A percentile compares a stretch with the other conserved stretches of the same genome.
Evolutionary conservation across 2,797 vertebrate species (phyloP).

Genomic region (Centropyge bicolor): DNA sequence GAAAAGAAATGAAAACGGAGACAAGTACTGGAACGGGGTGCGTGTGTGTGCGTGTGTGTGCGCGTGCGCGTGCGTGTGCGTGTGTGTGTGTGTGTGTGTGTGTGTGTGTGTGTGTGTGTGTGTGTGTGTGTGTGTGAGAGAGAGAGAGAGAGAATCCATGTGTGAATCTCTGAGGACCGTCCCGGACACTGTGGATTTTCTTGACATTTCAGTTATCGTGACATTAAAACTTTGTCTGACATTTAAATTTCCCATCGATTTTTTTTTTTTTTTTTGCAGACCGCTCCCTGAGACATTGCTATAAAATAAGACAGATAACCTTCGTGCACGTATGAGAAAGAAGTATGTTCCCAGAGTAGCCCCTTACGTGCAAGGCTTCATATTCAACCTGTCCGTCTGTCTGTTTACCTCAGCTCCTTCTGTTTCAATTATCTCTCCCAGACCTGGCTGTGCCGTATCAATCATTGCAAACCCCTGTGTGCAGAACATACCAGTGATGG

Average conservation of each 20-base stretch:
- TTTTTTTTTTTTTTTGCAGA: conserved; percentile 13
- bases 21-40: neutral
- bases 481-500: conserved; percentile 20
- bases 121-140: neutral
- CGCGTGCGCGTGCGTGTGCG: neutral
- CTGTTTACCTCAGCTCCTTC: neutral
- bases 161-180: neutral
- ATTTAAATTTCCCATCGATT: conserved; percentile 66
- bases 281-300: neutral
- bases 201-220: conserved; percentile 63
- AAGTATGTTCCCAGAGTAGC: neutral
- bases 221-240: conserved; percentile 63
- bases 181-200: conserved; percentile 25
- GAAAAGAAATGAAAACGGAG: neutral
- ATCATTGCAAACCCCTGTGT: neutral
- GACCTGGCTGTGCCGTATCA: conserved; percentile 5
- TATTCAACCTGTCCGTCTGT: neutral
- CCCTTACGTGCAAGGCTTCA: conserved; percentile 2
- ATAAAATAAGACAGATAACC: conserved; percentile 41
- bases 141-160: too few species aligned
- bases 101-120: neutral
- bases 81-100: neutral
- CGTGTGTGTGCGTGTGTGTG: neutral
- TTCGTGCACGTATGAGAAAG: neutral
- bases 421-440: neutral